phyloP scores from a whole-genome alignment of 2,888 invertebrate genomes.

The Rotaria magnacalcarata region DNA sequence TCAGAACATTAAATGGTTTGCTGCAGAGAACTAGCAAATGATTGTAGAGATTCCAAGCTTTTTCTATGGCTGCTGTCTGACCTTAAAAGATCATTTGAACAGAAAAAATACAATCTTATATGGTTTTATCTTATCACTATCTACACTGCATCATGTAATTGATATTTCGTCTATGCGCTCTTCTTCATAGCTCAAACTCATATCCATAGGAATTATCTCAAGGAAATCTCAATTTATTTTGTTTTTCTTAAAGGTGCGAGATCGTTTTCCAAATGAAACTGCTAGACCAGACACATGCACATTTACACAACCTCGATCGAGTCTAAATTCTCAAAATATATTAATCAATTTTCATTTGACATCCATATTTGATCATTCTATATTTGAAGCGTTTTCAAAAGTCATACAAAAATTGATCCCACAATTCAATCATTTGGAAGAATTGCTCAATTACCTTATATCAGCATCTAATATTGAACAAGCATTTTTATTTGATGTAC shows the following conservation, averaged over 20 bases:
- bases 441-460: conserved; percentile 91
- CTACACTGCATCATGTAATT: no score
- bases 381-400: conserved; percentile 99
- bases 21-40: no score
- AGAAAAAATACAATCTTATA: no score
- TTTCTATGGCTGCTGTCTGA: no score
- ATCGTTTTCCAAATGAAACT: not conserved
- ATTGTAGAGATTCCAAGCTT: no score
- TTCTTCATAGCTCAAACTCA: no score
- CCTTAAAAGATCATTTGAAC: no score
- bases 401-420: conserved; percentile 97
- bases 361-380: conserved; percentile 98
- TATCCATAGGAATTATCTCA: no score
- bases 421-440: conserved; percentile 90
- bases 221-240: no score
- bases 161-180: no score
- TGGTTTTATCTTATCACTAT: no score
- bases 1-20: no score
- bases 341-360: conserved; percentile 72
- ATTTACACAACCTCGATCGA: not conserved
- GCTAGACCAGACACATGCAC: not conserved
- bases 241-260: not conserved
- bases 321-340: not conserved
- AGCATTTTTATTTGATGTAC: conserved; percentile 97
- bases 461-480: conserved; percentile 98